phyloP scores from a whole-genome alignment of 2,888 invertebrate genomes.

The Thymelicus lineola region DNA sequence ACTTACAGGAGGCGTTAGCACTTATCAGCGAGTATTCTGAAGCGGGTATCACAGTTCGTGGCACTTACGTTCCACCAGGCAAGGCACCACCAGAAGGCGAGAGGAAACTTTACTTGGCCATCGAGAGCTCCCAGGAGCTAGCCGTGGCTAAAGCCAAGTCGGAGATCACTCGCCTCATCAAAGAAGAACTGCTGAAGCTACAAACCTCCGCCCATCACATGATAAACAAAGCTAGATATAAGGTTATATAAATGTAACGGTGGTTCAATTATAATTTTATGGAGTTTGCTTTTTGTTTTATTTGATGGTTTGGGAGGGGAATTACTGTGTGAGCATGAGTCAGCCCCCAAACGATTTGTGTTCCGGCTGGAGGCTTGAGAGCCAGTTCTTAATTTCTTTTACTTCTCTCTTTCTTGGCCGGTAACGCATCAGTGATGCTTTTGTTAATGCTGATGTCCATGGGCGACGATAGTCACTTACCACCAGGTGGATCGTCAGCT shows the following conservation, averaged over 20 bases:
- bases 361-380: too few species aligned
- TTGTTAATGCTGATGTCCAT: too few species aligned
- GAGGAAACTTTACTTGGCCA: constrained; percentile 98
- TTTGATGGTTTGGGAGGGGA: constrained; percentile 13
- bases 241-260: constrained; percentile 89
- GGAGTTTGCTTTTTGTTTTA: constrained; percentile 42
- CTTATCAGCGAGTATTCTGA: constrained; percentile 99
- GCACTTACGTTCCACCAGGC: constrained; percentile 97
- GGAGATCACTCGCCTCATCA: constrained; percentile 98
- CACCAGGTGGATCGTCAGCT: too few species aligned
- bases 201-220: constrained; percentile 94
- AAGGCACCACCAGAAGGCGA: constrained; percentile 97
- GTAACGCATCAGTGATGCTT: too few species aligned
- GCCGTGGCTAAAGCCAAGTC: constrained; percentile 98
- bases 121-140: constrained; percentile 98
- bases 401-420: too few species aligned
- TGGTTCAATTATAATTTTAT: constrained; percentile 47
- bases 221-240: constrained; percentile 96
- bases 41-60: constrained; percentile 98
- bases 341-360: too few species aligned
- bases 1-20: constrained; percentile 94
- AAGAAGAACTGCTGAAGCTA: constrained; percentile 97
- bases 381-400: too few species aligned
- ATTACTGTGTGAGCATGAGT: too few species aligned
- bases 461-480: too few species aligned